Evolutionary conservation across 2,113 vertebrate species (phyloP).

Genomic region (Chitala chitala): DNA sequence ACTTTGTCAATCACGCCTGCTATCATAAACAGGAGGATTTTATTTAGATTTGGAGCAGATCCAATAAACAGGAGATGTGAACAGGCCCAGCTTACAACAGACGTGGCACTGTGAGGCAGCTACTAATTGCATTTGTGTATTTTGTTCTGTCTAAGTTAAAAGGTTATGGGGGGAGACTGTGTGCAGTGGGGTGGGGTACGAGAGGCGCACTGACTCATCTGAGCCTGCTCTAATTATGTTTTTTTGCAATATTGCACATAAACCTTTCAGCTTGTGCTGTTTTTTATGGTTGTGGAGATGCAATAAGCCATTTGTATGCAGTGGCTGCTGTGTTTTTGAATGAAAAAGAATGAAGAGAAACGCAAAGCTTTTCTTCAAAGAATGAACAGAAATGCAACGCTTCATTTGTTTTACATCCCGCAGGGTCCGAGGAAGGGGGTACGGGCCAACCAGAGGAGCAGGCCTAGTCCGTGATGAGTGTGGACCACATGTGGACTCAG

Average conservation of each 20-base stretch:
- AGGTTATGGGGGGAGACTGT: slow-evolving; percentile 10
- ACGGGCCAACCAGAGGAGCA: slow-evolving; percentile 39
- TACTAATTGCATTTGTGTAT: slow-evolving; percentile 49
- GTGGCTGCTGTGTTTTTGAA: slow-evolving; percentile 55
- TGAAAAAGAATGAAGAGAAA: slow-evolving; percentile 41
- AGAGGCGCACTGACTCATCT: slow-evolving; percentile 35
- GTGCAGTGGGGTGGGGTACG: slow-evolving; percentile 28
- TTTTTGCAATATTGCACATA: too few relatives aligned
- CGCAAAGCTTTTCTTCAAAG: too few relatives aligned
- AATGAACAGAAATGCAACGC: too few relatives aligned
- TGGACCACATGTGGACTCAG: slow-evolving; percentile 55
- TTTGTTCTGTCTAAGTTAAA: slow-evolving; percentile 41
- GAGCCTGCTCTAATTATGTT: slow-evolving; percentile 49
- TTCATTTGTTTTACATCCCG: slow-evolving; percentile 40
- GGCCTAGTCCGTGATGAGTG: slow-evolving; percentile 52
- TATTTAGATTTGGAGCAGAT: slow-evolving; percentile 31
- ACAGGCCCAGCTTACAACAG: slow-evolving; percentile 4
- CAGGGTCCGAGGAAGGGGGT: slow-evolving; percentile 50
- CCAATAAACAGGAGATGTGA: slow-evolving; percentile 37
- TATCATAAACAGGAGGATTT: slow-evolving; percentile 37
- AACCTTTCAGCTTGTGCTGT: too few relatives aligned
- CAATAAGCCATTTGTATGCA: too few relatives aligned
- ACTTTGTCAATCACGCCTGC: slow-evolving; percentile 25
- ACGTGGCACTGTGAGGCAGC: slow-evolving; percentile 21
- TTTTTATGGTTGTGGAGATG: too few relatives aligned